Evolutionary conservation across 2,113 vertebrate species (phyloP), one percentile per base, ranked within the genome.

Genomic region (Charadrius vociferus): DNA sequence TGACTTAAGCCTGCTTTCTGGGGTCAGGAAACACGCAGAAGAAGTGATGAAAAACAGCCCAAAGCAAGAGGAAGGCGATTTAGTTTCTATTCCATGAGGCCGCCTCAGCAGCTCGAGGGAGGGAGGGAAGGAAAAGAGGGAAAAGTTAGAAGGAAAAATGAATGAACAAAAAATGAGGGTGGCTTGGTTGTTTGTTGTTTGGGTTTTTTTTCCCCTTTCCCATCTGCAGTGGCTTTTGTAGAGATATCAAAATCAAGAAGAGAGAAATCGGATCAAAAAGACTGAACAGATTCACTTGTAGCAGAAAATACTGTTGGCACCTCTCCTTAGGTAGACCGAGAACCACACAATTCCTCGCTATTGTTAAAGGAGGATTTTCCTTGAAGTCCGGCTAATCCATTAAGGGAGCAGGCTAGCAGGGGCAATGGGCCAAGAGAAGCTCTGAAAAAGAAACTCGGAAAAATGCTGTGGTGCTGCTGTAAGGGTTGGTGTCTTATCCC

Each of bases 31-130:
- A 30, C 88, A 74, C 41, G 41, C 58, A 81, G 70, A 89, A 95
- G 78, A 90, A 95, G 94, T 93, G 95, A 96, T 86, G 93, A 97
- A 97, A 96, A 96, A 34, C 95, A 96, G 81, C 93, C 93, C 93
- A 97, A 93, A 97, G 95, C 87, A 89, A 95, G 55, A 89, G 59
- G 23, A 93, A 79, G 95, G 62, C 7, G 37, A 91, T 95, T 95
- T 77, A 77, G 86, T 77, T 95, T 96, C 94, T 94, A n/a, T 93
- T 96, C 88, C 83, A 86, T 4, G 83, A 93, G 91, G 72, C 91
- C 0, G 14, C 62, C 58, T 90, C 72, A 53, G 90, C 7, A 21
- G 79, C 79, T 92, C 5, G 1, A 36, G 43, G 8, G 12, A 10
- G 41, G 10, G 27, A 18, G 30, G 13, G 5, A 24, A 58, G 30